Evolutionary conservation across 2,888 invertebrate species (phyloP), one percentile per base, ranked within the genome.

Genomic region (Zele albiditarsus): DNA sequence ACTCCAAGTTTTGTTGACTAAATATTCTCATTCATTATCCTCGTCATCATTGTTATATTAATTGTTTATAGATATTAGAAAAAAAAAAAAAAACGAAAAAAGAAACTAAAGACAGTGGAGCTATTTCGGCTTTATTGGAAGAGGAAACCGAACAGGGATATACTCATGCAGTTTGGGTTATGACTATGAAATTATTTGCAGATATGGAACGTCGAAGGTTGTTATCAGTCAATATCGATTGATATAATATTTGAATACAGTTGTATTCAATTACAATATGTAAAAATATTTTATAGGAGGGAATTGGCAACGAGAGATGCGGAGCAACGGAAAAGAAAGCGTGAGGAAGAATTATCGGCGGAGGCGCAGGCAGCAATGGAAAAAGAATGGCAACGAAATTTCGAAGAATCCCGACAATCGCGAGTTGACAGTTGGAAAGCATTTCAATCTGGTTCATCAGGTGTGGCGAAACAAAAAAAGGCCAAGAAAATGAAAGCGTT

Each of bases 321-420:
- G 90, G 98, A 98, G 88, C 98, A 98, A 84, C 92, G 98, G 71
- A 98, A 98, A 89, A 91, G 98, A 63, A 97, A 98, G 90, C 92
- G 98, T 10, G 98, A 98, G 89, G 94, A 95, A 23, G 98, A 98
- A 91, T 94, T 97, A 70, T 96, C 97, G 77, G 96, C 96, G 73
- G 98, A 97, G 86, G 98, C 98, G 84, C 95, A 95, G 84, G 92
- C 94, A 76, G 95, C 97, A 77, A 90, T 95, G 66, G 97, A 98
- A 86, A 96, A 97, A 83, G 98, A 99, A 89, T 99, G 98, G 97
- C 97, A 98, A 80, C 97, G 98, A 88, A 99, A 99, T 90, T 99
- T 98, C 91, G 99, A 99, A 93, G 97, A 97, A 91, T 97, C 97
- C 60, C 92, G 97, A 78, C 97, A 97, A 91, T 96, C 94, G 84